These are phyloP conservation scores for Drosophila phalerata DNA, from an alignment of 2,888 invertebrate species.

Conservation along the genomic window DNA sequence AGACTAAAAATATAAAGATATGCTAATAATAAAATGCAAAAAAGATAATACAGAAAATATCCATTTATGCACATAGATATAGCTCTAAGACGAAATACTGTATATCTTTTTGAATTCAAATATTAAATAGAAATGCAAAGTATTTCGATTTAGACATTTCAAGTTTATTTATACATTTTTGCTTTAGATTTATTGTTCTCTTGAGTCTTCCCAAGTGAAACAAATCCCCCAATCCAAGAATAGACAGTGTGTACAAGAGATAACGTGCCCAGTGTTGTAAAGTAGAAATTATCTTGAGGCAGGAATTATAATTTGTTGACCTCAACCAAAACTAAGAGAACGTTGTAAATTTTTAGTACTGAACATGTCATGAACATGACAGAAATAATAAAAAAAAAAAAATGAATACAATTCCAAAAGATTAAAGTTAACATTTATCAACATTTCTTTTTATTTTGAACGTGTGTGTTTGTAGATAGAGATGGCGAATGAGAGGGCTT, in stretches of 20 bases:
- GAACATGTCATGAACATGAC: slow-evolving; percentile 55
- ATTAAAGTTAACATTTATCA: slow-evolving; percentile 71
- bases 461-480: not conserved
- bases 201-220: slow-evolving; percentile 10
- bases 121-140: slow-evolving; percentile 10
- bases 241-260: slow-evolving; percentile 33
- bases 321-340: slow-evolving; percentile 54
- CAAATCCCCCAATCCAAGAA: slow-evolving; percentile 32
- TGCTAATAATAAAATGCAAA: too few relatives aligned
- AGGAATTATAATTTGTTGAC: slow-evolving; percentile 66
- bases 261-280: slow-evolving; percentile 36
- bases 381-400: slow-evolving; percentile 60
- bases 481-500: not conserved
- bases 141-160: slow-evolving; percentile 2
- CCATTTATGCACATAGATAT: not conserved
- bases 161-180: slow-evolving; percentile 24
- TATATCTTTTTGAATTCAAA: not conserved
- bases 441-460: slow-evolving; percentile 12
- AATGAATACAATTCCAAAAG: slow-evolving; percentile 39
- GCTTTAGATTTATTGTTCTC: slow-evolving; percentile 17
- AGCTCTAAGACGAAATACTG: not conserved
- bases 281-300: slow-evolving; percentile 31
- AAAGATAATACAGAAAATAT: not conserved
- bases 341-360: slow-evolving; percentile 48
- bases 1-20: too few relatives aligned